A percentile compares a stretch with the other conserved stretches of the same genome.
phyloP scores from a whole-genome alignment of 2,113 vertebrate species.

The Burhinus oedicnemus region DNA sequence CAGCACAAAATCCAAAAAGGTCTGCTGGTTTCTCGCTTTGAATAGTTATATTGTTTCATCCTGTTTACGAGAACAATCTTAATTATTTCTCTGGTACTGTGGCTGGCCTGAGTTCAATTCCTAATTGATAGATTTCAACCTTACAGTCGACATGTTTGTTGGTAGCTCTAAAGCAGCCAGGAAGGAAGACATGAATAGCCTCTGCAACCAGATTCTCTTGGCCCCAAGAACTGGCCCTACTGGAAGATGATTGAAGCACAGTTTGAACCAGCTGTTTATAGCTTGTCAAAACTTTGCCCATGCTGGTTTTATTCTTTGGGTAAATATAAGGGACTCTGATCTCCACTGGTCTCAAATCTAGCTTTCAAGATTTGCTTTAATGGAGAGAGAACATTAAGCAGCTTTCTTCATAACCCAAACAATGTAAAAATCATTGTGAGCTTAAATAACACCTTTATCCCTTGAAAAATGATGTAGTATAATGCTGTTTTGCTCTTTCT shows the following conservation, averaged over 20 bases:
- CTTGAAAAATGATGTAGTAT: neutral
- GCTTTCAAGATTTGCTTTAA: neutral
- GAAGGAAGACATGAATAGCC: neutral
- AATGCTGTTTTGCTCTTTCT: slow-evolving; percentile 23
- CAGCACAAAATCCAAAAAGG: neutral
- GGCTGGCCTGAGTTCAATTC: slow-evolving; percentile 12
- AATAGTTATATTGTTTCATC: neutral
- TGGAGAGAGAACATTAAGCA: slow-evolving; percentile 4
- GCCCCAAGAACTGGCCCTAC: neutral
- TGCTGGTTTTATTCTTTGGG: slow-evolving; percentile 42
- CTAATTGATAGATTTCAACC: slow-evolving; percentile 27
- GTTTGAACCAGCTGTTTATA: slow-evolving; percentile 34
- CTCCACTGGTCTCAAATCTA: slow-evolving; percentile 23
- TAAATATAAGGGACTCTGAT: slow-evolving; percentile 3
- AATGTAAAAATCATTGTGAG: slow-evolving; percentile 27
- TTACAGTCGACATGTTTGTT: neutral
- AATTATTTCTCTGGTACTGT: neutral
- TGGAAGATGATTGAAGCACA: slow-evolving; percentile 10
- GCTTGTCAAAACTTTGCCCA: neutral
- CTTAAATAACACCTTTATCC: slow-evolving; percentile 33
- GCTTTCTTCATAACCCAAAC: slow-evolving; percentile 54
- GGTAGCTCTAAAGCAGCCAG: neutral
- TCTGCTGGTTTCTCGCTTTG: neutral
- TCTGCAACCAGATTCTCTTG: neutral
- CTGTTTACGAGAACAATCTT: neutral